These are phyloP conservation scores for Gisinianus flammeolus DNA, from an alignment of 2,888 invertebrate genomes.

Conservation along the genomic window DNA sequence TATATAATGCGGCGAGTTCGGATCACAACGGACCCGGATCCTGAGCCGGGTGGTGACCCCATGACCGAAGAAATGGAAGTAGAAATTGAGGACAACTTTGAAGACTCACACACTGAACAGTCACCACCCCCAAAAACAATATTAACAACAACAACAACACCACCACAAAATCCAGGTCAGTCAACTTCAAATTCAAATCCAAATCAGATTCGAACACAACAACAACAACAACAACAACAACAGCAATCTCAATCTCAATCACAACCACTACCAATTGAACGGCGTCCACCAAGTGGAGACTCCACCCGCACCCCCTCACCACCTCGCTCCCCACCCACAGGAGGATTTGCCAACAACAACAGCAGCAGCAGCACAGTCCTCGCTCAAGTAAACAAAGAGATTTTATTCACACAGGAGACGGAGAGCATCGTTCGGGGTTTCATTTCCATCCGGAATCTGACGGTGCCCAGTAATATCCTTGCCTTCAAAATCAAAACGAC, in stretches of 20 bases:
- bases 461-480: constrained; percentile 2
- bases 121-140: too few species aligned
- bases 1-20: not conserved
- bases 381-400: not conserved
- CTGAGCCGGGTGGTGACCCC: not conserved
- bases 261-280: not conserved
- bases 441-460: constrained; percentile 23
- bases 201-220: not conserved
- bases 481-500: constrained; percentile 33
- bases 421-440: not conserved
- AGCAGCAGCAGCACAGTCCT: not conserved
- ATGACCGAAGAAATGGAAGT: not conserved
- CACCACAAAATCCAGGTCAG: too few species aligned
- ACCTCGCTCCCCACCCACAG: not conserved
- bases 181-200: too few species aligned
- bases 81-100: not conserved
- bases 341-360: too few species aligned
- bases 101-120: too few species aligned
- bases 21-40: not conserved
- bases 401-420: constrained; percentile 8
- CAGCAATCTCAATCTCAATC: not conserved
- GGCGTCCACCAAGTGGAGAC: not conserved
- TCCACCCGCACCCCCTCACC: not conserved
- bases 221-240: not conserved
- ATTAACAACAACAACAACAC: too few species aligned